A percentile compares a stretch with the other conserved stretches of the same genome.
These are phyloP conservation scores for Thecocarcelia acutangulata DNA, from an alignment of 2,888 invertebrate species.

Conservation along the genomic window DNA sequence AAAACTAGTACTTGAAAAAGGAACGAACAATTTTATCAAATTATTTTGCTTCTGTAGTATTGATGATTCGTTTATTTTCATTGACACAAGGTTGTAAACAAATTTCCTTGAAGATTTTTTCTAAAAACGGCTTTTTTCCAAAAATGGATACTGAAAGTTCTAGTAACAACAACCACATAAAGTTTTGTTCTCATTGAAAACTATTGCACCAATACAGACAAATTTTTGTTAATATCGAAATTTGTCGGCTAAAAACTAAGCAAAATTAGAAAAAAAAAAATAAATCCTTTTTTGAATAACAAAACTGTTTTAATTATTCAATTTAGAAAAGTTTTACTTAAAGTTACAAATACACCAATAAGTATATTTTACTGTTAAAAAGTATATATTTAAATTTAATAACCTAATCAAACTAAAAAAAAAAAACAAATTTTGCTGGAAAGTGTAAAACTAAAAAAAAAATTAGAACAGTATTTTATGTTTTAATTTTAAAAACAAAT, in stretches of 20 bases:
- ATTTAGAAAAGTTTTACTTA: constrained; percentile 51
- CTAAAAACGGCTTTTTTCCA: background rate
- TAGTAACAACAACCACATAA: background rate
- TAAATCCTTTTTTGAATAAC: constrained; percentile 34
- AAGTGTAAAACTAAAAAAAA: constrained; percentile 1
- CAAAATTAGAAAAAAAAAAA: constrained; percentile 8
- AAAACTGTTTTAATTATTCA: constrained; percentile 28
- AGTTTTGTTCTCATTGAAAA: constrained; percentile 16
- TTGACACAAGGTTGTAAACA: constrained; percentile 25
- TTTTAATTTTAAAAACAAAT: constrained; percentile 48
- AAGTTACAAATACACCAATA: constrained; percentile 63
- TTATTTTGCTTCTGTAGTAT: background rate
- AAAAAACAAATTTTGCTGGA: background rate
- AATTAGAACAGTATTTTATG: constrained; percentile 47
- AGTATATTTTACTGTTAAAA: constrained; percentile 57
- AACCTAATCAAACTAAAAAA: constrained; percentile 30
- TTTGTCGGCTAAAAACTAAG: background rate
- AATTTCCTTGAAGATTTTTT: background rate
- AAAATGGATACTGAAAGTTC: constrained; percentile 21
- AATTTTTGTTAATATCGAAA: too few relatives aligned
- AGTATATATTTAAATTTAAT: constrained; percentile 29
- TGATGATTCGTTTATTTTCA: background rate
- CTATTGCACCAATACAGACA: background rate
- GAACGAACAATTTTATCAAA: background rate
- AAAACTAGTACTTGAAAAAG: background rate